A percentile compares a stretch with the other conserved stretches of the same genome.
phyloP scores from a whole-genome alignment of 1,140 invertebrate genomes.

The Drosophila elegans region DNA sequence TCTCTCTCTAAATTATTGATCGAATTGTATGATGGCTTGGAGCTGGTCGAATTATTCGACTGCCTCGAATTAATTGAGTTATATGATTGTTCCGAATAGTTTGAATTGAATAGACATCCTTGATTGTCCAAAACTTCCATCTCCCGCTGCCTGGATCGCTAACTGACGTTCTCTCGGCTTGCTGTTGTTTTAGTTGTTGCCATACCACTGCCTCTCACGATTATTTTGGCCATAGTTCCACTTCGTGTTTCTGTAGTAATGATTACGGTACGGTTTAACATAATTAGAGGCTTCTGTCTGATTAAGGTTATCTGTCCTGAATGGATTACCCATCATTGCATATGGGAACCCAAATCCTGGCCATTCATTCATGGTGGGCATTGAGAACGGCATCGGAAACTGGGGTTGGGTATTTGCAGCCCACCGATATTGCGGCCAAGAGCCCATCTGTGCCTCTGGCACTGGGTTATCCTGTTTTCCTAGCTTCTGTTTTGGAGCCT shows the following conservation, averaged over 20 bases:
- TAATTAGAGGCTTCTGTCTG: neutral
- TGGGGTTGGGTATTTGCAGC: neutral
- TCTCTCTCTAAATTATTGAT: too few species aligned
- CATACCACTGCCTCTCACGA: neutral
- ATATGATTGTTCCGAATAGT: too few species aligned
- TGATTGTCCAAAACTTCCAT: too few species aligned
- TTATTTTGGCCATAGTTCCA: neutral
- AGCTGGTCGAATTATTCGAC: too few species aligned
- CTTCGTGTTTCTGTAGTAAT: neutral
- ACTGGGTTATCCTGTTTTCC: too few species aligned
- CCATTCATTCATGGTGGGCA: conserved; percentile 1
- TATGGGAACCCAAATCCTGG: neutral
- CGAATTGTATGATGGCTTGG: too few species aligned
- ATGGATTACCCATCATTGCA: conserved; percentile 7
- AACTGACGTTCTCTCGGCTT: too few species aligned
- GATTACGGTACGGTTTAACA: neutral
- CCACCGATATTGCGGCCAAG: neutral
- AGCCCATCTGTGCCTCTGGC: neutral
- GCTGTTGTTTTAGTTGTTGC: neutral
- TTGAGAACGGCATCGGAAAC: conserved; percentile 2
- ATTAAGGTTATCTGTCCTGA: neutral
- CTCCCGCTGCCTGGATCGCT: too few species aligned
- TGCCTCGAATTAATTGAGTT: too few species aligned
- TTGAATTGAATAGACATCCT: too few species aligned
- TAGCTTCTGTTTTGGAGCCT: neutral